phyloP scores from a whole-genome alignment of 1,140 invertebrate genomes.

The Tribolium castaneum region DNA sequence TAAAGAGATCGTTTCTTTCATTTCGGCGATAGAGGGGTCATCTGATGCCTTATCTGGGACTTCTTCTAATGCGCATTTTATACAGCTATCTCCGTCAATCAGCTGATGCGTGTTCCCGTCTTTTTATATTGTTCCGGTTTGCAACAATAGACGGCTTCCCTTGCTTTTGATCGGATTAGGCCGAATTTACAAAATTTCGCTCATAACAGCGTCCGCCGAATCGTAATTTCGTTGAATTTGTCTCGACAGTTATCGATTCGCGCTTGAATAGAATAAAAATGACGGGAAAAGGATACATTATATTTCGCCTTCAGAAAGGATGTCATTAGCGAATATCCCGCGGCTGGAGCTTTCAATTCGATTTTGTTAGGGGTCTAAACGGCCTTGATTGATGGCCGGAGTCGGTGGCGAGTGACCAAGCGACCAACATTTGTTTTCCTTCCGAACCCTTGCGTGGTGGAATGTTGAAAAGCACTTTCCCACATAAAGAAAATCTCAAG shows the following conservation, averaged over 20 bases:
- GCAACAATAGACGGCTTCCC: conserved; percentile 10
- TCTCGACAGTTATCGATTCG: conserved; percentile 24
- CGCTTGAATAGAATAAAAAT: conserved; percentile 24
- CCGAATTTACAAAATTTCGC: conserved; percentile 13
- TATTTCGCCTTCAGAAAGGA: conserved; percentile 9
- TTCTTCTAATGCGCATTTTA: conserved; percentile 42
- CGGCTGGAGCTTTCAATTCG: neutral
- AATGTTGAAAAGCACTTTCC: conserved; percentile 19
- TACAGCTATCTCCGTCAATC: conserved; percentile 31
- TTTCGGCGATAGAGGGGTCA: conserved; percentile 34
- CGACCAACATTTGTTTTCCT: conserved; percentile 52
- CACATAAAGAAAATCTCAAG: conserved; percentile 15
- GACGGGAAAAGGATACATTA: conserved; percentile 7
- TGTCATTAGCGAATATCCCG: conserved; percentile 39
- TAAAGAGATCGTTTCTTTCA: conserved; percentile 32
- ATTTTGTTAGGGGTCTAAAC: conserved; percentile 13
- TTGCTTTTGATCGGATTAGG: conserved; percentile 7
- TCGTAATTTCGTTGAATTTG: conserved; percentile 4
- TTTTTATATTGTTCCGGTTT: conserved; percentile 27
- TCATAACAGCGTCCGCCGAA: conserved; percentile 11
- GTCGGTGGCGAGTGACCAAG: conserved; percentile 32
- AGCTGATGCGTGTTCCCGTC: neutral
- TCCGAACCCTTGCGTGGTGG: conserved; percentile 18
- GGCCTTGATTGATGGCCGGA: conserved; percentile 46
- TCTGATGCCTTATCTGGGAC: conserved; percentile 17